Evolutionary conservation across 2,113 vertebrate genomes (phyloP), one percentile per base, ranked within the genome.

Genomic region (Silurus asotus): DNA sequence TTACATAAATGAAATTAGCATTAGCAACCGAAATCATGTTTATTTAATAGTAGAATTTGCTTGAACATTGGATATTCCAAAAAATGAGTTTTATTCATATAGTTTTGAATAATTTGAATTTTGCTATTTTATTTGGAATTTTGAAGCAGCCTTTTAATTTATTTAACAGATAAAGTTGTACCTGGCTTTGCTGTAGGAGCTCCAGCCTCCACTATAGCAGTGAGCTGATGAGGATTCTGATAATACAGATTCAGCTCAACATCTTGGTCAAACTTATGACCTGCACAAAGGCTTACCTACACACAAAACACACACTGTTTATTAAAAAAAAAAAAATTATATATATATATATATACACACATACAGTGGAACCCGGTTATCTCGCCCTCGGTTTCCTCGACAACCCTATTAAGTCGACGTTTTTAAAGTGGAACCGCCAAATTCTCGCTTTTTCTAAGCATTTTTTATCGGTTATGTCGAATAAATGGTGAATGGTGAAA

Each of bases 141-240:
- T 4, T 67, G n/a, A 37, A 37, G 28, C 3, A 37, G 37, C 37
- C 37, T 37, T 37, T 37, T 37, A 37, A 37, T 13, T 20, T 20
- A 61, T 14, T 3, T 14, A 61, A 20, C 25, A 51, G 8, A 8
- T 48, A 6, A 55, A 45, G 9, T 20, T 62, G 0, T 85, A 88
- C 84, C 88, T 87, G 84, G n/a, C 19, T 81, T 23, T 51, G 84
- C 77, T 4, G 61, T 19, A 2, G 82, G 53, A 10, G 25, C 37
- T 84, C 82, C 88, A 59, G 88, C 81, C 69, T 88, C 88, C 53
- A 88, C 85, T n/a, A 84, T 58, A 86, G 85, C 88, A 55, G 85
- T 76, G 82, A 86, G 88, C 53, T 88, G 84, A 81, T 88, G 88
- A 58, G 88, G 51, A 81, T 88, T 84, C 82, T 88, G 74, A 84